Percentiles rank a stretch among this genome's conserved stretches.
Conservation (phyloP, 2,888 invertebrate genomes). For the Netelia melanura region DNA sequence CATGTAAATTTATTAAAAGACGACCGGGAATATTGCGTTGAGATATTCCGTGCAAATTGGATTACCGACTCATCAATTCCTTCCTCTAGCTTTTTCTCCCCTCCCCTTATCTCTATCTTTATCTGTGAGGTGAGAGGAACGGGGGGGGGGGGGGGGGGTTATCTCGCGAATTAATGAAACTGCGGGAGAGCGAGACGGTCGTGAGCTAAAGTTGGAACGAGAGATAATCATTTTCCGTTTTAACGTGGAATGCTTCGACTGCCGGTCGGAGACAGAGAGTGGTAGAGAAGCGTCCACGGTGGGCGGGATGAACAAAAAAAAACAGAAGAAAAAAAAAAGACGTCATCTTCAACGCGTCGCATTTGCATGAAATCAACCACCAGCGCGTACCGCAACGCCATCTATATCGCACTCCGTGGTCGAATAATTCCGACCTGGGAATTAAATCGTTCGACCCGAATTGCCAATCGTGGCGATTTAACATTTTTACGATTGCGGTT, state of each 20-base stretch:
- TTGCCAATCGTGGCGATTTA: conserved; percentile 39
- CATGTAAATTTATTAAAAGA: conserved; percentile 80
- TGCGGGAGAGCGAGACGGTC: conserved; percentile 29
- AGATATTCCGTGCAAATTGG: conserved; percentile 77
- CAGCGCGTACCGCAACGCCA: neutral
- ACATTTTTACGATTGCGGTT: neutral
- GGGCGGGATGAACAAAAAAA: conserved; percentile 8
- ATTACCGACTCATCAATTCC: conserved; percentile 79
- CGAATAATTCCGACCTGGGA: conserved; percentile 9
- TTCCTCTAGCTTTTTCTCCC: conserved; percentile 40
- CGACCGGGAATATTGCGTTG: conserved; percentile 70
- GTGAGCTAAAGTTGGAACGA: conserved; percentile 39
- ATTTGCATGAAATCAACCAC: conserved; percentile 66
- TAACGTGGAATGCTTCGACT: conserved; percentile 39
- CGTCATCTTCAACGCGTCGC: conserved; percentile 28
- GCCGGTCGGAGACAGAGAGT: conserved; percentile 12
- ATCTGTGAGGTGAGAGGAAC: neutral
- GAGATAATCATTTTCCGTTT: conserved; percentile 58
- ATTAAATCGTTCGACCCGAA: conserved; percentile 19
- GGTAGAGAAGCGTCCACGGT: conserved; percentile 38
- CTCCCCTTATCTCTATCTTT: conserved; percentile 9
- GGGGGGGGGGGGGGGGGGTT: conserved; percentile 20
- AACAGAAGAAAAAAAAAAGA: conserved; percentile 26
- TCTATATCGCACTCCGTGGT: conserved; percentile 32
- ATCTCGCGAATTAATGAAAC: conserved; percentile 69